phyloP scores from a whole-genome alignment of 2,888 invertebrate genomes.

The Drosophila mettleri region DNA sequence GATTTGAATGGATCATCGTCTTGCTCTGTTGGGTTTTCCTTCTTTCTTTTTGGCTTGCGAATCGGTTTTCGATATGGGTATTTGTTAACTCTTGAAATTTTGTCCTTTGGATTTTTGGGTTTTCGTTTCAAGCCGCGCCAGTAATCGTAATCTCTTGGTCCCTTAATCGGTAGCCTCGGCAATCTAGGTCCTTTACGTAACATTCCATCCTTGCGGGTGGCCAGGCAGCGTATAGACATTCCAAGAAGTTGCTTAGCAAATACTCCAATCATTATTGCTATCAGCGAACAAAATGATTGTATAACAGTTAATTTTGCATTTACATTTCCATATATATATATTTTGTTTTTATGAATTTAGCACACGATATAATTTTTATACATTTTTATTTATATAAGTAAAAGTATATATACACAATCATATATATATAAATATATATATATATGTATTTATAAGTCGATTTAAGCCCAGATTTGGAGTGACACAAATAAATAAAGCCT shows the following conservation, averaged over 20 bases:
- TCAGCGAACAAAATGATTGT: neutral
- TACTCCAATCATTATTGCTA: neutral
- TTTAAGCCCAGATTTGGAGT: too few relatives aligned
- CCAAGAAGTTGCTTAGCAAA: conserved; percentile 1
- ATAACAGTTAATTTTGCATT: neutral
- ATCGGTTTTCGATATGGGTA: neutral
- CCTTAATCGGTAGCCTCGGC: conserved; percentile 45
- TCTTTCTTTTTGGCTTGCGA: conserved; percentile 27
- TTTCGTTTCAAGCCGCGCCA: conserved; percentile 31
- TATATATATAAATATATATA: too few relatives aligned
- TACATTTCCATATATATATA: too few relatives aligned
- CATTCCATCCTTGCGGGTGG: conserved; percentile 19
- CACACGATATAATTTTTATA: neutral
- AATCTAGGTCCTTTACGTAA: conserved; percentile 20
- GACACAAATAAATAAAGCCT: too few relatives aligned
- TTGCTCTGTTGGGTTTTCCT: neutral
- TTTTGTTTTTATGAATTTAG: neutral
- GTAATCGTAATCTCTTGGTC: conserved; percentile 55
- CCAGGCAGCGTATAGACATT: conserved; percentile 18
- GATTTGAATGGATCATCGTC: neutral
- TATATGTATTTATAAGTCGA: too few relatives aligned
- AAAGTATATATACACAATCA: too few relatives aligned
- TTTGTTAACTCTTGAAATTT: conserved; percentile 3
- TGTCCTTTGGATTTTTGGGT: conserved; percentile 5
- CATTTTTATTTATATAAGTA: neutral